A percentile compares a stretch with the other conserved stretches of the same genome.
These are phyloP conservation scores for Paramuricea clavata DNA, from an alignment of 92 coral and sea anemone genomes.

Conservation along the genomic window DNA sequence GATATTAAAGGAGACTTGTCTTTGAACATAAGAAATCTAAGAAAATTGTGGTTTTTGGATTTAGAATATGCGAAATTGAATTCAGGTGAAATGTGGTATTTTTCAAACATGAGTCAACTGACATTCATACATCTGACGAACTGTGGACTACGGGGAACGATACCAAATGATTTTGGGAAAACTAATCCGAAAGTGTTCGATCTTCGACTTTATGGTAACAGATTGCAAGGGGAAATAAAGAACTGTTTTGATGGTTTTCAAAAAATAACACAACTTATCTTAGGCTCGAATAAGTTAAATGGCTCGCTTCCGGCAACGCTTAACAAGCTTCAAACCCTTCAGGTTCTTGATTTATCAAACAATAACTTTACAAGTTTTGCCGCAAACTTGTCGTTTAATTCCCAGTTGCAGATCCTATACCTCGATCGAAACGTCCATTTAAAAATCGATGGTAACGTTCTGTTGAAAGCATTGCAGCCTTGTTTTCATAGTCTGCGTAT, in stretches of 20 bases:
- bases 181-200: conserved; percentile 33
- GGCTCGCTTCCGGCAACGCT: conserved; percentile 73
- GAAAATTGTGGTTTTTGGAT: conserved; percentile 81
- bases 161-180: conserved; percentile 69
- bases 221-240: conserved; percentile 53
- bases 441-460: neutral
- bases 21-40: conserved; percentile 68
- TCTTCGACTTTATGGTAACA: conserved; percentile 62
- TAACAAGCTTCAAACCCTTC: conserved; percentile 45
- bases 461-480: conserved; percentile 9
- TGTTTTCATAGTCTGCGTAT: conserved; percentile 41
- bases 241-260: conserved; percentile 44
- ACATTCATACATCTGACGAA: conserved; percentile 55
- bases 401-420: conserved; percentile 47
- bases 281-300: conserved; percentile 61
- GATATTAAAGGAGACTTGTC: conserved; percentile 71
- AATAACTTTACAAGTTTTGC: conserved; percentile 58
- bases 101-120: conserved; percentile 33
- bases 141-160: conserved; percentile 60
- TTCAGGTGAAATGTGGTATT: conserved; percentile 28
- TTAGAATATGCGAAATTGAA: conserved; percentile 46
- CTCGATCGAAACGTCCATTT: neutral
- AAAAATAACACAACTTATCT: conserved; percentile 46
- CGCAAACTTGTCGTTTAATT: conserved; percentile 43
- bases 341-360: conserved; percentile 65